These are phyloP conservation scores for Tragopan temminckii DNA, from an alignment of 2,797 vertebrate genomes.

Conservation along the genomic window DNA sequence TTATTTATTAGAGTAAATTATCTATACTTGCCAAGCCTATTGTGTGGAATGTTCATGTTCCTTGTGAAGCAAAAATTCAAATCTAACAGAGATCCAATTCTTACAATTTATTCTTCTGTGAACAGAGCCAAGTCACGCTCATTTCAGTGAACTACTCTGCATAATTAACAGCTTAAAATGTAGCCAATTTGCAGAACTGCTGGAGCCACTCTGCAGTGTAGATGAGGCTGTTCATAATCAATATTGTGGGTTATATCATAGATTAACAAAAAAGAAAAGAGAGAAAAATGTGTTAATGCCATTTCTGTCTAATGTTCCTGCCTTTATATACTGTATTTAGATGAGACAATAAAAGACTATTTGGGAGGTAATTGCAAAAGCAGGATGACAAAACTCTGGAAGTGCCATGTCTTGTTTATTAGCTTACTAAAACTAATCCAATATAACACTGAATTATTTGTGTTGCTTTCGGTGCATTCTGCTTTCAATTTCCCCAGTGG, in stretches of 20 bases:
- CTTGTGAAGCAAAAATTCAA: conserved; percentile 16
- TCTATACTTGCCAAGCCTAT: background rate
- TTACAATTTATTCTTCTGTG: conserved; percentile 40
- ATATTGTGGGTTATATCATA: background rate
- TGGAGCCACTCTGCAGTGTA: background rate
- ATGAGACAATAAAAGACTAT: background rate
- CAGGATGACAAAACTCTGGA: background rate
- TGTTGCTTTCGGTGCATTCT: background rate
- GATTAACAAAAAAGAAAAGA: background rate
- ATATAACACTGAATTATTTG: background rate
- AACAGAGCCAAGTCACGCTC: conserved; percentile 34
- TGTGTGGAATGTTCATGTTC: background rate
- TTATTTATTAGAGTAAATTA: background rate
- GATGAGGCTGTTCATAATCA: conserved; percentile 29
- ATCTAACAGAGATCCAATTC: conserved; percentile 37
- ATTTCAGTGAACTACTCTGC: conserved; percentile 14
- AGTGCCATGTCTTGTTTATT: background rate
- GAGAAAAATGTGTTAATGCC: background rate
- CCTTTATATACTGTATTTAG: background rate
- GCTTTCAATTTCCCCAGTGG: background rate
- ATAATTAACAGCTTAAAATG: conserved; percentile 45
- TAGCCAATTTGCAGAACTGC: conserved; percentile 1
- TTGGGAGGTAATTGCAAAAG: background rate
- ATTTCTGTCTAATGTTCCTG: background rate
- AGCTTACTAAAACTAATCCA: background rate